Evolutionary conservation across 2,888 invertebrate species (phyloP), one percentile per base, ranked within the genome.

Genomic region (Chrysopilus asiliformis): DNA sequence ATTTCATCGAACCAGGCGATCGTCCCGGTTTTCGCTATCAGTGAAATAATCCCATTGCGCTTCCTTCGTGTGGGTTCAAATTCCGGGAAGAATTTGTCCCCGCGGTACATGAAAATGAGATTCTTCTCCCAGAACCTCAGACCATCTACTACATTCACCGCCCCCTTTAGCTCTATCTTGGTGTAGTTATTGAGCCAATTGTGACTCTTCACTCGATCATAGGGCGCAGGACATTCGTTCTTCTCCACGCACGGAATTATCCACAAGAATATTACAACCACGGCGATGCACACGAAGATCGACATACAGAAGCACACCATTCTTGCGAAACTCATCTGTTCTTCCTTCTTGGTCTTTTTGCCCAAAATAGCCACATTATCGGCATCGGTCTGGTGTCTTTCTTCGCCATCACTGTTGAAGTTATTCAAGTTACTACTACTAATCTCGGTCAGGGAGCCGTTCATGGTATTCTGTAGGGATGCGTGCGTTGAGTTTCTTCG

Each of bases 1-100:
- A 81, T 74, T 43, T 74, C 67, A 17, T 77, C 76, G 50, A 74
- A 77, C 84, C 84, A 84, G 3, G 79, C 74, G 1, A 79, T 72
- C 40, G 72, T 72, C 0, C 84, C 83, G 5, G 72, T 74, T 42
- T 70, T 73, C 1, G 79, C 78, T 34, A 77, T 71, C 43, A 83
- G 67, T 1, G 78, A 73, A 15, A 80, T 66, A 6, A 80, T 71
- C n/a, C 79, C 81, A 52, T 78, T 54, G 43, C 55, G 49, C 22
- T 59, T 61, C 1, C 52, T 50, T 22, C 59, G 57, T 25, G 59
- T 61, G 40, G 61, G 62, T 41, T 63, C 58, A 42, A 65, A 65
- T 32, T 71, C 70, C 4, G 65, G 62, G 36, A 67, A 69, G 59
- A 74, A 73, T 34, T 72, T 68, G 53, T 76, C 76, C 5, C 79